Base-by-base conservation (phyloP, 2,797 vertebrate species). In the Jordanella pulchra region DNA sequence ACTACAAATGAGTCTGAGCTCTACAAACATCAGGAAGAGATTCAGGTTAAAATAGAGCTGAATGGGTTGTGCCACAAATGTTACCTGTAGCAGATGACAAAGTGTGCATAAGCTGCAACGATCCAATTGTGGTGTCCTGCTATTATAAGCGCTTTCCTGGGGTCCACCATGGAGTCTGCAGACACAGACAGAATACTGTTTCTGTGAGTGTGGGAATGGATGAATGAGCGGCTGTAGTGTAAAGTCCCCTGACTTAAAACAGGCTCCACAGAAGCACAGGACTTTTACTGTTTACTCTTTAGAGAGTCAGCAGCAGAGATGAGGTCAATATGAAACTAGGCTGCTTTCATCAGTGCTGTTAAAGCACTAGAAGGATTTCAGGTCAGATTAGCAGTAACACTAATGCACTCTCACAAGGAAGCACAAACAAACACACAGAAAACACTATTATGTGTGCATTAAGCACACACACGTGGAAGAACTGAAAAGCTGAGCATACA, bases 101-200 rank as follows among this genome's bases (percentile, higher is more conserved):
- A 99, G 89, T 99, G 97, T 12, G 97, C 97, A 71, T 99, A 99
- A 2, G 98, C 97, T 79, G 96, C 96, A 66, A 99, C 98, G 76
- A 99, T 99, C 98, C 98, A 99, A 84, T 99, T 99, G 91, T 99
- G 97, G 84, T 99, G 98, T 80, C 98, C 98, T 21, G 97, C 95
- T 39, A 99, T 95, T 69, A 99, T 99, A 7, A 99, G 89, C 82
- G 99, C 98, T 86, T 99, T 99, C 71, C 97, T 95, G 18, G 98
- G 97, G 81, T 99, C 97, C 82, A 98, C 95, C 39, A 95, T 94
- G 76, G 96, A 94, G 69, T 95, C 97, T 97, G 76, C 68, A 72
- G 30, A 76, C 25, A 84, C 65, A 84, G 56, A 83, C 50, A 72
- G 63, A 48, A 77, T 39, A 39, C 35, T 39, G 35, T 39, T 39